These are phyloP conservation scores for Platalea minor DNA, from an alignment of 2,797 vertebrate species.

Conservation along the genomic window DNA sequence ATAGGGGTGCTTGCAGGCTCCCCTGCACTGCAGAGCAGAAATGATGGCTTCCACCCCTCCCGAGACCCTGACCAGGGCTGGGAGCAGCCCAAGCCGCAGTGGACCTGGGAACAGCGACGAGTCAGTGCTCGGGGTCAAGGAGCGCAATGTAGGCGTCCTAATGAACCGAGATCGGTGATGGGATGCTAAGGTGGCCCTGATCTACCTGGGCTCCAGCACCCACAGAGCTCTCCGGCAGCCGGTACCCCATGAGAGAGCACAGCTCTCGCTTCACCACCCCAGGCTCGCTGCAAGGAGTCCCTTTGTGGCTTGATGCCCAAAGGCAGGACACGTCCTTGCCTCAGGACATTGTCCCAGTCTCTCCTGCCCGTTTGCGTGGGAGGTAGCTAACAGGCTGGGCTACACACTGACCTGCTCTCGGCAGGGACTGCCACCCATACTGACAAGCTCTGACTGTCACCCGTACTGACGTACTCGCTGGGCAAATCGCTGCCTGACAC, in stretches of 20 bases:
- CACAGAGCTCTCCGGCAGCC: background rate
- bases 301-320: background rate
- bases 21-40: background rate
- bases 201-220: background rate
- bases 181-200: background rate
- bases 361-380: background rate
- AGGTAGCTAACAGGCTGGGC: background rate
- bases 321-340: background rate
- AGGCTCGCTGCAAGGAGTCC: background rate
- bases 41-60: background rate
- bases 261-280: background rate
- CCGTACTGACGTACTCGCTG: no score
- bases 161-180: accelerated
- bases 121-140: background rate
- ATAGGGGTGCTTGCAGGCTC: background rate
- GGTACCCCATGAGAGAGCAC: background rate
- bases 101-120: background rate
- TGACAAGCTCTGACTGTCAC: no score
- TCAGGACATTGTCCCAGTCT: background rate
- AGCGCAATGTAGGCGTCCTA: background rate
- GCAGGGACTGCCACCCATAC: background rate
- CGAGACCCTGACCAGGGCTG: background rate
- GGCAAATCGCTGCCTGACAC: background rate
- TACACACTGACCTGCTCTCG: background rate
- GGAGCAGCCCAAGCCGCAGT: background rate